Evolutionary conservation across 1,140 invertebrate genomes (phyloP).

Genomic region (Phymastichus coffea): DNA sequence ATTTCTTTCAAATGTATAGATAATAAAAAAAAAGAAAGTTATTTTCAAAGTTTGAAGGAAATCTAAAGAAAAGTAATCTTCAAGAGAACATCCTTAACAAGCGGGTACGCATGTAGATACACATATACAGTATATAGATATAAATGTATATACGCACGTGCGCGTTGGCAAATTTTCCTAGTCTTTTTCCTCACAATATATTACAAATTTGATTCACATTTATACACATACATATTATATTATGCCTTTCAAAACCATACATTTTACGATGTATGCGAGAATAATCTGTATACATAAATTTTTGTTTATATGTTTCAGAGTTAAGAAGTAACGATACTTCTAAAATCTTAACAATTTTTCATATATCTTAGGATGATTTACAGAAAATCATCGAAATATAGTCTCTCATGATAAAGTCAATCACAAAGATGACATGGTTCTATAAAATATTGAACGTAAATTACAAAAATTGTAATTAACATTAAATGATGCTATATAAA

Average conservation of each 20-base stretch:
- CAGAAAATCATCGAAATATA: conserved; percentile 18
- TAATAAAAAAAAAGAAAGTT: no score
- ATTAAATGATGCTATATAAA: conserved; percentile 8
- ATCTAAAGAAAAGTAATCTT: no score
- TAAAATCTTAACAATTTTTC: conserved; percentile 25
- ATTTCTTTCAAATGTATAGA: no score
- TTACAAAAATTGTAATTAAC: conserved; percentile 17
- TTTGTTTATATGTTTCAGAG: conserved; percentile 19
- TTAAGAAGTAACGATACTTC: conserved; percentile 10
- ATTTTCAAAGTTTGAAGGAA: no score
- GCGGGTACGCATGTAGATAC: no score
- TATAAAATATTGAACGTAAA: conserved; percentile 12
- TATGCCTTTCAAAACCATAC: conserved; percentile 16
- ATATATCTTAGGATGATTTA: conserved; percentile 13
- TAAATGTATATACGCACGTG: conserved; percentile 21
- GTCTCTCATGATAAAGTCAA: conserved; percentile 17
- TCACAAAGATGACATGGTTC: conserved; percentile 12
- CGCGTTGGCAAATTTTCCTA: conserved; percentile 10
- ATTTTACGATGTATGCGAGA: conserved; percentile 17
- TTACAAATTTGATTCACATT: conserved; percentile 43
- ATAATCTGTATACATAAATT: conserved; percentile 25
- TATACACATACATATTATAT: conserved; percentile 36
- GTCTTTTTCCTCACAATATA: conserved; percentile 33
- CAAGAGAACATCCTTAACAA: no score
- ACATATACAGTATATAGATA: conserved; percentile 19